Evolutionary conservation across 2,797 vertebrate species (phyloP), one percentile per base, ranked within the genome.

Genomic region (Bovichtus diacanthus): DNA sequence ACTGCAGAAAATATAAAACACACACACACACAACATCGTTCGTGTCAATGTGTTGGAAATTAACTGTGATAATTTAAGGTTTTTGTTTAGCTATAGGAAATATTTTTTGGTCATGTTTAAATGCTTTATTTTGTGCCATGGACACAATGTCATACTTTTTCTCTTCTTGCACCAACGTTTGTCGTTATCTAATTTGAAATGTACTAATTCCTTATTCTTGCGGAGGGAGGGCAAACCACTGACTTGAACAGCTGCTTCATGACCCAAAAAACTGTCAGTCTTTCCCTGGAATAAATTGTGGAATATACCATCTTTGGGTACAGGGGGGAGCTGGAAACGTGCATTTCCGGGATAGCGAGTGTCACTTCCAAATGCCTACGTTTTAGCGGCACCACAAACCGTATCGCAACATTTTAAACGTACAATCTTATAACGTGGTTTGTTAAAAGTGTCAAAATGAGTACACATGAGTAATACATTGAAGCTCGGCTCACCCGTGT

Each of bases 191-290:
- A 95, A 96, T 95, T 96, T 95, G 94, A 95, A 95, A 96, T 95
- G 94, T 95, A 95, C 95, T 96, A 95, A 96, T 96, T 96, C 94
- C 93, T 93, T 95, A 95, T 95, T 94, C 94, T 93, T 93, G 92
- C 94, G 91, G 95, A 93, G 95, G 95, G 95, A 92, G 94, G 92
- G 58, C 70, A 81, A 90, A 81, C 92, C 92, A 87, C 89, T 95
- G 94, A 95, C 94, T 95, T 94, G 91, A 96, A 96, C 95, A 96
- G 96, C 96, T 95, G 96, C 96, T 96, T 96, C 95, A 96, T 96
- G 96, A 96, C 96, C 96, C 96, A 96, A 96, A 96, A 96, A 96
- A 96, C 96, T 96, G 96, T 96, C 96, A 96, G 96, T 96, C 96
- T 96, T 96, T 96, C 95, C 96, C 95, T 95, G 96, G 96, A 96